Base-by-base conservation (phyloP, 2,797 vertebrate genomes). In the Arremon aurantiirostris region DNA sequence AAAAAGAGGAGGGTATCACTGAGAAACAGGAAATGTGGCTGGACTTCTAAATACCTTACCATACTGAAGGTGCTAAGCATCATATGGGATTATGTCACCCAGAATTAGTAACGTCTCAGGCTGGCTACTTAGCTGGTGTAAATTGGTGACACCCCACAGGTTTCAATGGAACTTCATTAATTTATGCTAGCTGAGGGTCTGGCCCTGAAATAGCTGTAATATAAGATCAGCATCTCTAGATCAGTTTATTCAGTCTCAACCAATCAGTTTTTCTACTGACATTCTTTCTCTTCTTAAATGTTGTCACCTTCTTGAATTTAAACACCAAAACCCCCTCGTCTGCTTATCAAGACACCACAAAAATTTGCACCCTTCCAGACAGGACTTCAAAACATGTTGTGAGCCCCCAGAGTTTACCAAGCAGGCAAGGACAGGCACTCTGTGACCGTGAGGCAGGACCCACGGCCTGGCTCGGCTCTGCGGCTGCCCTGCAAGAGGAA, bases 361-460 rank as follows among this genome's bases (percentile, higher is more conserved):
- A 95, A 90, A 95, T 97, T 95, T 95, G 19, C 85, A 68, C 89
- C 95, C 68, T 97, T 79, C 73, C 56, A 86, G 53, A 35, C 70
- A 91, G 75, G 89, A 93, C 64, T 90, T 91, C 70, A 59, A 81
- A 94, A 70, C 52, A 93, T 52, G 70, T 63, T 76, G 66, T 73
- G 68, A 94, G 68, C 78, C 77, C 30, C 82, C 69, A 77, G 66
- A 84, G 80, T 47, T 75, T 86, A 63, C 16, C 1, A 24, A 76
- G 85, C 71, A 76, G 80, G 46, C 70, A 64, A 75, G 30, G 63
- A 73, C 68, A 94, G 46, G 17, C 46, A 11, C 37, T 11, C 27
- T 35, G 30, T 0, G 1, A 37, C 14, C 0, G 4, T 0, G 3
- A 78, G 32, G 46, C 35, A 30, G 64, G 70, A 80, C 68, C 10